A percentile compares a stretch with the other conserved stretches of the same genome.
These are phyloP conservation scores for Dione juno DNA, from an alignment of 2,888 invertebrate species.

Conservation along the genomic window DNA sequence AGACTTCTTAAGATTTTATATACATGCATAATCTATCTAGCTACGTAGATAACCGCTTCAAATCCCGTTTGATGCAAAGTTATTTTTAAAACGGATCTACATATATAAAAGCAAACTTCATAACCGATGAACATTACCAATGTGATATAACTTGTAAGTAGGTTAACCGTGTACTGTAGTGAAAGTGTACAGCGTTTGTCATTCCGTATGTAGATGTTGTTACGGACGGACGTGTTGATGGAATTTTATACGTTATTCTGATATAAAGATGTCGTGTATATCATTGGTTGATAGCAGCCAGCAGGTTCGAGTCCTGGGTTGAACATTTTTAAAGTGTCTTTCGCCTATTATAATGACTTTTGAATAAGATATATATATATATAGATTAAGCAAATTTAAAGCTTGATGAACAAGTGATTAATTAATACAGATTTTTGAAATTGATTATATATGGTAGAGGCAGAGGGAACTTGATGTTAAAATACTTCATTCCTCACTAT, in stretches of 20 bases:
- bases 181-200: conserved; percentile 60
- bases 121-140: conserved; percentile 55
- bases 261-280: background rate
- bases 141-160: conserved; percentile 77
- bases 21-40: background rate
- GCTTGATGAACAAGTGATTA: no score
- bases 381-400: no score
- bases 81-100: background rate
- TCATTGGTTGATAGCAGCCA: no score
- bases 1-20: no score
- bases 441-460: no score
- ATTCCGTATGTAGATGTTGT: conserved; percentile 56
- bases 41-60: background rate
- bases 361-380: no score
- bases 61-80: background rate
- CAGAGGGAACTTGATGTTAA: no score
- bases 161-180: conserved; percentile 71
- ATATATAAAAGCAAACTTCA: conserved; percentile 31
- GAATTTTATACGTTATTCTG: background rate
- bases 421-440: no score
- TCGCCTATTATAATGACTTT: no score
- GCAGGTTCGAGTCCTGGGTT: no score
- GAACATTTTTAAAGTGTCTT: no score
- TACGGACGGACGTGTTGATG: conserved; percentile 50
- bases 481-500: no score